A percentile compares a stretch with the other conserved stretches of the same genome.
These are phyloP conservation scores for Peromyscus nudipes DNA, from an alignment of 2,797 vertebrate species.

Conservation along the genomic window DNA sequence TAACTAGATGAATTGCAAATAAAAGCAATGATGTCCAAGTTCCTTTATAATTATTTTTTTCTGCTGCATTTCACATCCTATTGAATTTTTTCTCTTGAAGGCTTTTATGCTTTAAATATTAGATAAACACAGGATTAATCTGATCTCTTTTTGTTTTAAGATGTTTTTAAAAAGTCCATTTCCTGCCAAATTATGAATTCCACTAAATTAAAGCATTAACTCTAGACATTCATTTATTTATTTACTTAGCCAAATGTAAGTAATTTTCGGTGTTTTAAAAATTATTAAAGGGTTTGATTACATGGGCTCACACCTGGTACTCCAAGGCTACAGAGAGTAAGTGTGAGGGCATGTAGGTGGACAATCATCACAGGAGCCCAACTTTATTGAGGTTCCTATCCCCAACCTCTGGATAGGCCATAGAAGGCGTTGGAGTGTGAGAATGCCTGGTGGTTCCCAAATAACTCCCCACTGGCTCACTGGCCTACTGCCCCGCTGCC, in stretches of 20 bases:
- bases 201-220: constrained; percentile 40
- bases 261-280: not conserved
- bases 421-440: not conserved
- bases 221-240: not conserved
- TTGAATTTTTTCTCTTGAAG: constrained; percentile 12
- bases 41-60: constrained; percentile 57
- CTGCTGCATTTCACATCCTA: constrained; percentile 14
- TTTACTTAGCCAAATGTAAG: not conserved
- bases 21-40: not conserved
- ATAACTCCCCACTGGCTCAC: not conserved
- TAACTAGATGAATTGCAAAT: constrained; percentile 56
- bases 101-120: constrained; percentile 55
- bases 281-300: not conserved
- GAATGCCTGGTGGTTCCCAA: not conserved
- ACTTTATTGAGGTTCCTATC: no score
- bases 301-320: not conserved
- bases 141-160: constrained; percentile 24
- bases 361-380: not conserved
- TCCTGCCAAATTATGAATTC: constrained; percentile 38
- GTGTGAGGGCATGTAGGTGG: no score
- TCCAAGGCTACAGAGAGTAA: no score
- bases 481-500: no score
- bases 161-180: not conserved
- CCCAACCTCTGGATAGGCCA: not conserved
- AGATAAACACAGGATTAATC: constrained; percentile 5